phyloP scores from a whole-genome alignment of 2,797 vertebrate species.

The Pyrrhura leucotis region DNA sequence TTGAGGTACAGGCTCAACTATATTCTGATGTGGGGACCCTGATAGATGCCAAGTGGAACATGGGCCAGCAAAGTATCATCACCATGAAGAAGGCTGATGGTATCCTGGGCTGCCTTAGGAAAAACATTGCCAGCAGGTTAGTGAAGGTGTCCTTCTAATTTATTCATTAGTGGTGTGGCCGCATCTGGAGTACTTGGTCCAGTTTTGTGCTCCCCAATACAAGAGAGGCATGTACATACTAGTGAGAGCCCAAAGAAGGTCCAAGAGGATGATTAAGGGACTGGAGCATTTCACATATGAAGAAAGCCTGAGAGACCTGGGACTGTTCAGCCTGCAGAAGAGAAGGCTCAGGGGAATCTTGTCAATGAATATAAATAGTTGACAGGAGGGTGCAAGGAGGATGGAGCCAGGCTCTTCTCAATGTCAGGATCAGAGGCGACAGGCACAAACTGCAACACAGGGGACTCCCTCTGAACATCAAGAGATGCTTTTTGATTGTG shows the following conservation, averaged over 20 bases:
- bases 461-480: accelerated
- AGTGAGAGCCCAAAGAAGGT: background rate
- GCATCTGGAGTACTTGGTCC: accelerated
- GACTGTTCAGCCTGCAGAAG: background rate
- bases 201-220: background rate
- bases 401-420: background rate
- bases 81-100: background rate
- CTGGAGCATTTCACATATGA: background rate
- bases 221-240: background rate
- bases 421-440: background rate
- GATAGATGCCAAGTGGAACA: background rate
- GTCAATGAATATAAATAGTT: background rate
- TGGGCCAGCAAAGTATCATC: background rate
- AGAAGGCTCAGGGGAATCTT: background rate
- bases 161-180: background rate
- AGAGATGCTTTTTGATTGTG: background rate
- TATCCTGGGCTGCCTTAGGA: background rate
- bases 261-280: background rate
- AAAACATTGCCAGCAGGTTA: background rate
- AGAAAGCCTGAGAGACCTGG: background rate
- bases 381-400: background rate
- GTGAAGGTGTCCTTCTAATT: background rate
- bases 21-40: accelerated
- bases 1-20: background rate
- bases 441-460: accelerated